Base-by-base conservation (phyloP, 2,797 vertebrate genomes). In the Myioborus melanocephalus region DNA sequence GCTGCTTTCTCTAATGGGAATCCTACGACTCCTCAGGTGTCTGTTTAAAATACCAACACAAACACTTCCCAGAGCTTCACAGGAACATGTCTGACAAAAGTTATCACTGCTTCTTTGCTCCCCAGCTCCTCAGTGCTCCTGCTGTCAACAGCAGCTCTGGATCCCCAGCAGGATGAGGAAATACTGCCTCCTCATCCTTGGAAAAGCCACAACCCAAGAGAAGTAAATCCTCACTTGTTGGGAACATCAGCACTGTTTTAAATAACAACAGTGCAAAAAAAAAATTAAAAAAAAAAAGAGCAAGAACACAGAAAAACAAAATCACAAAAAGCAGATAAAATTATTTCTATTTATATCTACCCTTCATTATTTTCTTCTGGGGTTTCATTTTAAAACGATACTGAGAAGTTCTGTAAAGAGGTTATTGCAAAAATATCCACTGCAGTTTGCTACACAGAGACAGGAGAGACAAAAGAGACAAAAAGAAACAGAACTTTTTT, bases 21-120 rank as follows among this genome's bases (percentile, higher is more conserved):
- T 15, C 28, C 46, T 34, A 28, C 0, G 0, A 75, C 22, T 64
- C 32, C 53, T 50, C 50, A 68, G n/a, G 24, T 1, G 6, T 11
- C 37, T 78, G 56, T 21, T 59, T 63, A 46, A 83, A 75, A 82
- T 2, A 61, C 68, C 26, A 68, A 79, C 44, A 68, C 5, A 23
- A 83, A 53, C 70, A n/a, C 22, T 70, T 75, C 35, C 14, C 65
- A 75, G 49, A 83, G 32, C 30, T 43, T 46, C 80, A 52, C 34
- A 65, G 71, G 53, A 60, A 35, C 10, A 13, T 14, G 78, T 41
- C 46, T 78, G 69, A 53, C 46, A 65, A 79, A 56, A 84, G 17
- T 16, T 14, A 41, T 35, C 27, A 5, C 6, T 76, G 19, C 16
- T 28, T 47, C 82, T 71, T 59, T 57, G 77, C 34, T 83, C 30